phyloP scores from a whole-genome alignment of 2,888 invertebrate species.

The Operophtera brumata region DNA sequence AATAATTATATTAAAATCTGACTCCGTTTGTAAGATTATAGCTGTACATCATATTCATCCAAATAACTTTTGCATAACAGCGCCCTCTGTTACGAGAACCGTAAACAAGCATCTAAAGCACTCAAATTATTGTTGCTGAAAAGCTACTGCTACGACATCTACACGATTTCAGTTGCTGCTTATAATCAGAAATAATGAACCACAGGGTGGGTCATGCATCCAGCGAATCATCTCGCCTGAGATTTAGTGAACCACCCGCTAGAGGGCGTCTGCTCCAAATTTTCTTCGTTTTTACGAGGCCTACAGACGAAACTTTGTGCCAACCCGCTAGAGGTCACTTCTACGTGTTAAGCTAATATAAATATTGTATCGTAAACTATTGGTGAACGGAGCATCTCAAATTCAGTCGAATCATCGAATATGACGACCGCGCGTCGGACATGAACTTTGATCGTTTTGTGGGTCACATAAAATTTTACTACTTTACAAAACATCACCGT shows the following conservation, averaged over 20 bases:
- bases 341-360: slow-evolving; percentile 4
- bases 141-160: slow-evolving; percentile 22
- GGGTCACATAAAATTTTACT: slow-evolving; percentile 38
- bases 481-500: slow-evolving; percentile 34
- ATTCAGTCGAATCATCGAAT: slow-evolving; percentile 34
- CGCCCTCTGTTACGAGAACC: slow-evolving; percentile 9
- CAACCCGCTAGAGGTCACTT: slow-evolving; percentile 9
- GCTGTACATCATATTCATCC: no score
- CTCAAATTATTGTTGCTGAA: background rate
- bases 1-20: no score
- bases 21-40: no score
- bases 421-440: slow-evolving; percentile 26
- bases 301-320: background rate
- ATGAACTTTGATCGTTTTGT: slow-evolving; percentile 39
- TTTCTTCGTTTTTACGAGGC: background rate
- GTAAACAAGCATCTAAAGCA: background rate
- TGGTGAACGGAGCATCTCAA: slow-evolving; percentile 33
- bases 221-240: background rate
- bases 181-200: background rate
- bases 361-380: slow-evolving; percentile 14
- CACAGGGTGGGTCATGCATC: background rate
- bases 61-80: background rate
- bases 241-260: background rate
- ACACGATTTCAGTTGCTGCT: background rate
- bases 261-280: background rate